These are phyloP conservation scores for Graphium colonna DNA, from an alignment of 2,888 invertebrate genomes.

Conservation along the genomic window DNA sequence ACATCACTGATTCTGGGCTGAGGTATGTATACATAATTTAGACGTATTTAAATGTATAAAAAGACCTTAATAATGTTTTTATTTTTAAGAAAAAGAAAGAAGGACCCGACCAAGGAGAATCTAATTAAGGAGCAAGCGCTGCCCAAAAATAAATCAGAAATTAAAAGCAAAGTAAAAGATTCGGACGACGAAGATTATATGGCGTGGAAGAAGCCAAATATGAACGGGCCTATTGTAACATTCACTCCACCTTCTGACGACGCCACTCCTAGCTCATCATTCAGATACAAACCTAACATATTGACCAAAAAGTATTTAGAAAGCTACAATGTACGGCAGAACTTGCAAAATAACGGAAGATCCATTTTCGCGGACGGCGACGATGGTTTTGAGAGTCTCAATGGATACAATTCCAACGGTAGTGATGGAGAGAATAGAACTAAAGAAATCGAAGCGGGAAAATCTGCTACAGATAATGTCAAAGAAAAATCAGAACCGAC, in stretches of 20 bases:
- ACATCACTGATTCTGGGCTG: constrained; percentile 53
- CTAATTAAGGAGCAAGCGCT: constrained; percentile 51
- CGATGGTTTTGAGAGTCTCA: constrained; percentile 92
- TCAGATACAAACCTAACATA: constrained; percentile 56
- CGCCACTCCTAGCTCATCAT: constrained; percentile 48
- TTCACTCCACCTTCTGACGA: constrained; percentile 69
- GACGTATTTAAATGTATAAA: background rate
- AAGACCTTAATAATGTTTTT: background rate
- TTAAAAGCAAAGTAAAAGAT: constrained; percentile 66
- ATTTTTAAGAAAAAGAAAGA: constrained; percentile 67
- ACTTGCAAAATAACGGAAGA: constrained; percentile 45
- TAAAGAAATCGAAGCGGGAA: constrained; percentile 31
- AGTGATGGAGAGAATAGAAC: constrained; percentile 69
- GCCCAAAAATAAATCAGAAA: constrained; percentile 51
- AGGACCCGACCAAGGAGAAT: constrained; percentile 59
- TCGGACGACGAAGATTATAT: constrained; percentile 75
- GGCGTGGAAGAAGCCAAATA: constrained; percentile 69
- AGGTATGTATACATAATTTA: constrained; percentile 41
- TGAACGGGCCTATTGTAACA: constrained; percentile 62
- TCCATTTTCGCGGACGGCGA: constrained; percentile 80
- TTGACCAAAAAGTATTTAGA: constrained; percentile 70
- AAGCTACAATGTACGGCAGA: constrained; percentile 63
- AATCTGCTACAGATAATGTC: constrained; percentile 31
- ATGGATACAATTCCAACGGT: constrained; percentile 88
- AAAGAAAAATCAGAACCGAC: constrained; percentile 29